A percentile compares a stretch with the other conserved stretches of the same genome.
Conservation (phyloP, 30 jellyfish, hydroid and myxozoan species). For the Nemopilema nomurai region DNA sequence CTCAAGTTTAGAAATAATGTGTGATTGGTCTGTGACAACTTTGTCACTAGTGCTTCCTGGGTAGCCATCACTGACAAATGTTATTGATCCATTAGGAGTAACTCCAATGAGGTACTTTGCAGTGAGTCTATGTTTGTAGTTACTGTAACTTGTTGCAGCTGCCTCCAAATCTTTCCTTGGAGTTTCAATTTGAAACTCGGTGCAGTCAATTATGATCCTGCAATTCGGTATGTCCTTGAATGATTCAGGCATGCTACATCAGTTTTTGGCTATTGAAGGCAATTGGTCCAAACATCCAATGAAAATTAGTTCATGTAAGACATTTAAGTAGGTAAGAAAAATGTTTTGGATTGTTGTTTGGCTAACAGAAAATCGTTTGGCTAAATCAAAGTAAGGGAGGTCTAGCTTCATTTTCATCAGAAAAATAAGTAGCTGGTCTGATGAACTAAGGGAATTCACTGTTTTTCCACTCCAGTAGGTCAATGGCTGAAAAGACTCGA, state of each 20-base stretch:
- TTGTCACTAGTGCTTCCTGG: constrained; percentile 47
- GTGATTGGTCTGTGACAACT: constrained; percentile 30
- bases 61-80: constrained; percentile 41
- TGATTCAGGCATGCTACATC: constrained; percentile 41
- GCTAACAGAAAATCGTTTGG: constrained; percentile 10
- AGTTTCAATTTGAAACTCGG: constrained; percentile 20
- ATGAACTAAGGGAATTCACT: background rate
- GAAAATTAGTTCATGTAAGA: constrained; percentile 11
- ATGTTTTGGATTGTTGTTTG: constrained; percentile 4
- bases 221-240: constrained; percentile 36
- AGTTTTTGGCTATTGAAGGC: constrained; percentile 33
- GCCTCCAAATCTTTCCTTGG: constrained; percentile 38
- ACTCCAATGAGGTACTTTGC: constrained; percentile 36
- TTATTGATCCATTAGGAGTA: constrained; percentile 39
- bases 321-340: background rate
- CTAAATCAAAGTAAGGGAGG: constrained; percentile 31
- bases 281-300: constrained; percentile 22
- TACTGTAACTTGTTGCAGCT: constrained; percentile 26
- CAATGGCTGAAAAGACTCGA: background rate
- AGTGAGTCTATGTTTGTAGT: constrained; percentile 20
- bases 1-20: constrained; percentile 6
- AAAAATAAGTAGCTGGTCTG: constrained; percentile 14
- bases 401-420: constrained; percentile 11
- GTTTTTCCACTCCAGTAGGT: constrained; percentile 14
- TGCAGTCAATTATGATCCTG: constrained; percentile 34